Percentiles rank a stretch among this genome's conserved stretches.
Conservation (phyloP, 2,113 vertebrate genomes). For the Vulpes ferrilata region DNA sequence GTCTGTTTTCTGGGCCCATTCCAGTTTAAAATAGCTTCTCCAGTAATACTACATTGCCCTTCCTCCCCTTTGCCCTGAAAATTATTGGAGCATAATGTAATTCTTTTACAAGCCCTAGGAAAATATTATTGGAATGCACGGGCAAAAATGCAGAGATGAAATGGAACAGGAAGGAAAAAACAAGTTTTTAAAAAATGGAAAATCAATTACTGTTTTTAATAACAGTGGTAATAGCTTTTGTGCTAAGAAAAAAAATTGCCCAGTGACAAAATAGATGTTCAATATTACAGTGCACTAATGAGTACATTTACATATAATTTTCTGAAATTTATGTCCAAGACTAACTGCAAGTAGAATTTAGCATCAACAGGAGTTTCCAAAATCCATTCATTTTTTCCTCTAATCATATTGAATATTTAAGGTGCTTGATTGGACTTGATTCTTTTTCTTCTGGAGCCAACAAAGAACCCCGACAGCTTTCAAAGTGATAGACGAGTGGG, state of each 20-base stretch:
- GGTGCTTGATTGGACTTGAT: slow-evolving; percentile 61
- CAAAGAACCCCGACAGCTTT: slow-evolving; percentile 13
- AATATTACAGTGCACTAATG: slow-evolving; percentile 82
- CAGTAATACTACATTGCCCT: slow-evolving; percentile 14
- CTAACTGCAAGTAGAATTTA: slow-evolving; percentile 79
- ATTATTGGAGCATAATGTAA: slow-evolving; percentile 69
- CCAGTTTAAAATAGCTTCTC: slow-evolving; percentile 31
- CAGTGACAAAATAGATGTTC: slow-evolving; percentile 80
- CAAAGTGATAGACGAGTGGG: slow-evolving; percentile 67
- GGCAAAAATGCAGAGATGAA: slow-evolving; percentile 62
- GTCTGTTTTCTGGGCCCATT: neutral
- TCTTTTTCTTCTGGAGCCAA: slow-evolving; percentile 65
- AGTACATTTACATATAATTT: slow-evolving; percentile 87
- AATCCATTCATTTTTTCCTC: slow-evolving; percentile 78
- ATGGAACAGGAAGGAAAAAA: slow-evolving; percentile 23
- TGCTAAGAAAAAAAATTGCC: slow-evolving; percentile 82
- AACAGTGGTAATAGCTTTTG: slow-evolving; percentile 79
- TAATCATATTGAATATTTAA: slow-evolving; percentile 79
- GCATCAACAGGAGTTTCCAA: slow-evolving; percentile 78
- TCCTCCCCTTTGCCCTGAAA: slow-evolving; percentile 52
- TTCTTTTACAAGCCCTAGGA: slow-evolving; percentile 47
- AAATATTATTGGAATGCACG: slow-evolving; percentile 69
- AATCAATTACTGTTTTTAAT: slow-evolving; percentile 82
- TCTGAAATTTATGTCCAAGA: slow-evolving; percentile 77
- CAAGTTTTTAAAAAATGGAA: slow-evolving; percentile 70